Evolutionary conservation across 2,888 invertebrate genomes (phyloP).

Genomic region (Stenurella melanura): DNA sequence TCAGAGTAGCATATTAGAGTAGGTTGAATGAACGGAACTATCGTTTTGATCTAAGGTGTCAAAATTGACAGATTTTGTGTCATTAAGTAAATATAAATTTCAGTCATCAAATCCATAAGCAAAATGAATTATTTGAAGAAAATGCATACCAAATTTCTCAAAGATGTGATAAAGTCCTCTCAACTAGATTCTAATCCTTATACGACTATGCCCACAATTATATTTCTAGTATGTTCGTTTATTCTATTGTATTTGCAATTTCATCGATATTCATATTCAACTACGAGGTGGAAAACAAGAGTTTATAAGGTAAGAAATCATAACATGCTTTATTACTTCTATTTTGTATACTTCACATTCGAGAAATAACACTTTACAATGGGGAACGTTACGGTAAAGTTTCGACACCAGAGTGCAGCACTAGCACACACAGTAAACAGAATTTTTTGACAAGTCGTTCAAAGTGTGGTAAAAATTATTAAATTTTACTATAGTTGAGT

Average conservation of each 20-base stretch:
- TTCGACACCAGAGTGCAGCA: no score
- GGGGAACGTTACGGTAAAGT: no score
- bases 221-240: conserved; percentile 61
- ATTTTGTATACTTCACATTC: no score
- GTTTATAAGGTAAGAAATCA: conserved; percentile 57
- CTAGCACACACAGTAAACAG: no score
- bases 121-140: conserved; percentile 35
- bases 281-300: conserved; percentile 59
- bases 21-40: not conserved
- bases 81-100: conserved; percentile 17
- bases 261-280: conserved; percentile 54
- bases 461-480: no score
- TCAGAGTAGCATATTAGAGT: not conserved
- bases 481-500: no score
- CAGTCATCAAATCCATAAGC: not conserved
- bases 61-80: not conserved
- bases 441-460: no score
- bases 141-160: conserved; percentile 56
- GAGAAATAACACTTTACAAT: no score
- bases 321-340: not conserved
- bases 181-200: conserved; percentile 53
- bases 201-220: conserved; percentile 58
- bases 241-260: conserved; percentile 59
- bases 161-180: conserved; percentile 52
- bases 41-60: not conserved